Base-by-base conservation (phyloP, 2,888 invertebrate species). In the Drosophila melanosoma region DNA sequence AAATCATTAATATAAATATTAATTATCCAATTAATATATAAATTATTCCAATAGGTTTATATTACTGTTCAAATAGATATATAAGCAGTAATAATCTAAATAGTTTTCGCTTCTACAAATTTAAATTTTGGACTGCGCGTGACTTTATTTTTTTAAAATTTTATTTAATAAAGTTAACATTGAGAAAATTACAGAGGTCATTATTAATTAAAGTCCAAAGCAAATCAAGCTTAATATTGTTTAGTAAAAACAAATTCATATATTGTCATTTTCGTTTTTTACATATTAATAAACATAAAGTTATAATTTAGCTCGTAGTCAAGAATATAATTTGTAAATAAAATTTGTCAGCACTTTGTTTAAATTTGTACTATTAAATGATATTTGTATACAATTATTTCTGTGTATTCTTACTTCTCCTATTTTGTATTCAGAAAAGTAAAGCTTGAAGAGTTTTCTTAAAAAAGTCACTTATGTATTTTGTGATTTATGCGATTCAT, bases 401-500 rank as follows among this genome's bases (percentile, higher is more conserved):
- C 6, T 3, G 29, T 15, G 32, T 57, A 32, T 23, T 29, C n/a
- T 17, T 12, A 35, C 4, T 17, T 3, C 23, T 6, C 35, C 17
- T 36, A 6, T 20, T 20, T 35, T 11, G n/a, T 29, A 32, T 42
- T n/a, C 11, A 56, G 29, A 12, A n/a, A 15, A n/a, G 15, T 10
- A 6, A 10, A 29, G 1, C 2, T 36, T 5, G 4, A 45, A 8
- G 51, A 10, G 40, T 17, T 45, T 45, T 45, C n/a, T 29, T 1
- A 12, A 26, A 29, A 62, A 51, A 8, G 17, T 12, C 12, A 33
- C 48, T 54, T 32, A 4, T 15, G 32, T 42, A 20, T 36, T 42
- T 32, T 33, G 17, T n/a, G n/a, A 33, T 67, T 67, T 33, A 63
- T 67, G 66, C 54, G 49, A 66, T 67, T 67, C 67, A 66, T 66